Evolutionary conservation across 2,113 vertebrate species (phyloP), one percentile per base, ranked within the genome.

Genomic region (Corythornis madagascariensis): DNA sequence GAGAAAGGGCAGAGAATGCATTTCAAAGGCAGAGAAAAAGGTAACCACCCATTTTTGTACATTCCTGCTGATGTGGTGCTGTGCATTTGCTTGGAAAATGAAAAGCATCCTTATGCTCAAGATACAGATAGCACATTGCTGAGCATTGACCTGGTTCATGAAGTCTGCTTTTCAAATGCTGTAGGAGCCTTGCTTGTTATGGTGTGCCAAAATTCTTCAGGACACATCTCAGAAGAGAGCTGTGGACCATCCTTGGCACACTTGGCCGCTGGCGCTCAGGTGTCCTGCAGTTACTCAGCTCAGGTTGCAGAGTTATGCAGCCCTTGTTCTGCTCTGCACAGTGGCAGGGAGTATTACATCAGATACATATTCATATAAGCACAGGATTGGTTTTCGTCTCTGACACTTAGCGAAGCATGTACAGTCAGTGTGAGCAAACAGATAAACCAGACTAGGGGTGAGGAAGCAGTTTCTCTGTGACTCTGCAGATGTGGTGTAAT

Each of bases 281-380:
- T 84, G 73, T 78, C 28, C 4, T 38, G 40, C 20, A 73, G 42
- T 53, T 63, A 16, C 21, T 72, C 11, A 28, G 40, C 24, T 61
- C 26, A 22, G 70, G 92, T 72, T 85, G 7, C 43, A 45, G 11
- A n/a, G 42, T 50, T 72, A 16, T 56, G 3, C 16, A 77, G 47
- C 52, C 1, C 0, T 40, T 71, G 6, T 60, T 74, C 35, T 88
- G 47, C 60, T 26, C 8, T 6, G 11, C 43, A 8, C 0, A 4
- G 16, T 47, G 83, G n/a, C n/a, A 67, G 33, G 61, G 40, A 64
- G 19, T 38, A 13, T 83, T 95, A 77, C 56, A 64, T 74, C 31
- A 79, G 24, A 15, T 33, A 48, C 5, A 7, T 82, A 9, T 1
- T 17, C 8, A 40, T 59, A 42, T 72, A 59, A 80, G 35, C 69